These are phyloP conservation scores for Lottia scabra DNA, from an alignment of 2,888 invertebrate genomes.

Conservation along the genomic window DNA sequence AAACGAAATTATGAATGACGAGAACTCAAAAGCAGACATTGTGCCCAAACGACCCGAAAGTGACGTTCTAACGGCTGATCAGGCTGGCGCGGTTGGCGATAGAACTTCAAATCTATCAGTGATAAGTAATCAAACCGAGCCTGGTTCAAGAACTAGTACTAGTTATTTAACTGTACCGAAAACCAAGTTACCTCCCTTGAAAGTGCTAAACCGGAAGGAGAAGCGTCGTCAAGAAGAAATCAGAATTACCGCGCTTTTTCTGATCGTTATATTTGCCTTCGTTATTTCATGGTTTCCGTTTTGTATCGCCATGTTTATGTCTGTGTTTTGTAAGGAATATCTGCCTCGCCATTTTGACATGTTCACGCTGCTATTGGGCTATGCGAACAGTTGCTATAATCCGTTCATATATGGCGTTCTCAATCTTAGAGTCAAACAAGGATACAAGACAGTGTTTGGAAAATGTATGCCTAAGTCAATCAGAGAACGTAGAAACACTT, in stretches of 20 bases:
- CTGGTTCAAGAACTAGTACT: too few species aligned
- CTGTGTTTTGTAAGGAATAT: constrained; percentile 40
- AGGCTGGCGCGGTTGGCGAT: neutral
- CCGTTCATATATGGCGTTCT: constrained; percentile 61
- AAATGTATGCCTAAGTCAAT: too few species aligned
- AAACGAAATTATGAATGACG: neutral
- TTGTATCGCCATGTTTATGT: constrained; percentile 59
- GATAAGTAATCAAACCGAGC: too few species aligned
- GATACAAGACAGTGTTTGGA: constrained; percentile 37
- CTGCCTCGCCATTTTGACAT: constrained; percentile 42
- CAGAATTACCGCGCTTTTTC: constrained; percentile 44
- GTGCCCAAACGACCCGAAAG: too few species aligned
- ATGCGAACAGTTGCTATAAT: constrained; percentile 58
- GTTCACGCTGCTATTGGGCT: constrained; percentile 57
- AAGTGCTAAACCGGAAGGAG: neutral
- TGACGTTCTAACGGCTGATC: neutral
- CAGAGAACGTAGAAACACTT: too few species aligned
- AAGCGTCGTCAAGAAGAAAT: constrained; percentile 44
- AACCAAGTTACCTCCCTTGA: neutral
- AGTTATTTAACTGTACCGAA: neutral
- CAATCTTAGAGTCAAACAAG: constrained; percentile 54
- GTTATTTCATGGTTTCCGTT: constrained; percentile 62
- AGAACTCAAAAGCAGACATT: neutral
- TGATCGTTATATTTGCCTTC: constrained; percentile 55
- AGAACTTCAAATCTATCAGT: too few species aligned